Base-by-base conservation (phyloP, 2,888 invertebrate genomes). In the Zhuqinia jingwanae region DNA sequence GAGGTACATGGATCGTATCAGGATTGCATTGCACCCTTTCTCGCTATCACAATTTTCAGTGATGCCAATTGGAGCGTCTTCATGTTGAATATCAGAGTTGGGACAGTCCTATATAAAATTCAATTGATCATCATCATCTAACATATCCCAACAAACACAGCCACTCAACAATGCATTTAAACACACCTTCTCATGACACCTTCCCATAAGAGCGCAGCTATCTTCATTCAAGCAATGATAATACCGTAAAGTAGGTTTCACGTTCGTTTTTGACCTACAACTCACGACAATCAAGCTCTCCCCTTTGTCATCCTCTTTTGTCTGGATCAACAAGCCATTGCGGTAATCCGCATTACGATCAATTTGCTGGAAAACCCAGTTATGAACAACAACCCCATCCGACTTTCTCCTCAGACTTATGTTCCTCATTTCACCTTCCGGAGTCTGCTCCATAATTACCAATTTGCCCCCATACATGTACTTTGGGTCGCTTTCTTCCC, bases 71-170 rank as follows among this genome's bases (percentile, higher is more conserved):
- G 42, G 11, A 13, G 30, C n/a, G 0, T 86, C 80, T 65, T 88
- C 82, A 15, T 60, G 50, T 20, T 47, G 13, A 25, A 36, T 45
- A 2, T 42, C 27, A 1, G 78, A 84, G 25, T 89, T 84, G 36
- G 42, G 78, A 42, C 89, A 89, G 17, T 89, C 83, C 88, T 88
- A 2, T 47, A n/a, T n/a, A n/a, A n/a, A n/a, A n/a, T n/a, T n/a
- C n/a, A n/a, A n/a, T n/a, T n/a, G n/a, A n/a, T n/a, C n/a, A n/a
- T n/a, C n/a, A n/a, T n/a, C n/a, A n/a, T n/a, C n/a, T n/a, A n/a
- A n/a, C n/a, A n/a, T 36, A 42, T 6, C 8, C 1, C 3, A 36
- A 17, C 20, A 65, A 13, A 36, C 6, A n/a, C n/a, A 13, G 20
- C 53, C 1, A n/a, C n/a, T n/a, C n/a, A n/a, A n/a, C n/a, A n/a